These are phyloP conservation scores for Stegostoma tigrinum DNA, from an alignment of 2,113 vertebrate genomes.

Conservation along the genomic window DNA sequence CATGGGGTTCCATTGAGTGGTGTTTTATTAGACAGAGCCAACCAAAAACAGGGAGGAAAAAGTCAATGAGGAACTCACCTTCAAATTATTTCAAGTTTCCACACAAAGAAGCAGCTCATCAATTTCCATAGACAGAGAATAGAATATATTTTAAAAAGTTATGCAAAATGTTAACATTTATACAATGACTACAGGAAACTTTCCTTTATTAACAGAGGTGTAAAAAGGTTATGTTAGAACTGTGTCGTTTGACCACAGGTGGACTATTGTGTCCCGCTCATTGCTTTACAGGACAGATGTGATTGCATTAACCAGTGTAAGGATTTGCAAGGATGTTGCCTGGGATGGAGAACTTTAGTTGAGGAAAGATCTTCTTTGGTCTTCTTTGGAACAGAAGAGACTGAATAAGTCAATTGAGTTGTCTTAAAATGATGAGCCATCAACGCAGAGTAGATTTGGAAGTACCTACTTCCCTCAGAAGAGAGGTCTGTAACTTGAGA, in stretches of 20 bases:
- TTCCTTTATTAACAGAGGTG: background rate
- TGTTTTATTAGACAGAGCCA: background rate
- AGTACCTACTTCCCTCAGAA: background rate
- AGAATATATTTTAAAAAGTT: background rate
- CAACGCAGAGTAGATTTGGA: background rate
- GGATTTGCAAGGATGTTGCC: background rate
- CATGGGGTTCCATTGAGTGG: background rate
- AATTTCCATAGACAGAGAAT: background rate
- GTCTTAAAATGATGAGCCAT: background rate
- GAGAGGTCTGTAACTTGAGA: background rate
- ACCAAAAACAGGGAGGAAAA: background rate
- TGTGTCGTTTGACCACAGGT: background rate
- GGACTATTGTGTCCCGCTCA: background rate
- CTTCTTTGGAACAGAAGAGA: no score
- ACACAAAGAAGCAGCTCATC: background rate
- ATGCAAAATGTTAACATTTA: background rate
- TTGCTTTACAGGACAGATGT: background rate
- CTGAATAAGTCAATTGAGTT: background rate
- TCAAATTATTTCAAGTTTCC: background rate
- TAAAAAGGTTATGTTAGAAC: background rate
- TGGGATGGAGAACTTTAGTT: no score
- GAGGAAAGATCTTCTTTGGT: background rate
- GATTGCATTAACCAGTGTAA: background rate
- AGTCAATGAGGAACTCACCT: background rate
- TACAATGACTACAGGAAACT: background rate